Evolutionary conservation across 92 coral and sea anemone genomes (phyloP).

Genomic region (Porites evermanni): DNA sequence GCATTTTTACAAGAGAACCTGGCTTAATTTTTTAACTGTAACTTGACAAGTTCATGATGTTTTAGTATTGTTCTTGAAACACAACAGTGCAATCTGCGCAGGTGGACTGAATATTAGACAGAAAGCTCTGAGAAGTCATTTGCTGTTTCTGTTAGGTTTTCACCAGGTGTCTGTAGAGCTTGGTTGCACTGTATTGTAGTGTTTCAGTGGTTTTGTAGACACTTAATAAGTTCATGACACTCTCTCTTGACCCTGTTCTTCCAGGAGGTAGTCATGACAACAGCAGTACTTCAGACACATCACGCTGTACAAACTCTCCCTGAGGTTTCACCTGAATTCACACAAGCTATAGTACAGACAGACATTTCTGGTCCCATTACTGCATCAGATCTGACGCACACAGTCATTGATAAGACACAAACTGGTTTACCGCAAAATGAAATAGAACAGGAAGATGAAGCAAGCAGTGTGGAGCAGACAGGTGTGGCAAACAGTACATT

Average conservation of each 20-base stretch:
- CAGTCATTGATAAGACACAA: conserved; percentile 51
- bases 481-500: conserved; percentile 7
- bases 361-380: conserved; percentile 90
- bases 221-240: background rate
- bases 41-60: too few relatives aligned
- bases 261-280: conserved; percentile 85
- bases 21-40: too few relatives aligned
- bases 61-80: too few relatives aligned
- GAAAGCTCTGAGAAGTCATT: too few relatives aligned
- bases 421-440: conserved; percentile 26
- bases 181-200: too few relatives aligned
- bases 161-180: too few relatives aligned
- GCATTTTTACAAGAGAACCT: too few relatives aligned
- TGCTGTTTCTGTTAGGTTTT: too few relatives aligned
- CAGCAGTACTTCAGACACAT: conserved; percentile 82
- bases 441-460: conserved; percentile 18
- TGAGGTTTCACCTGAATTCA: conserved; percentile 80
- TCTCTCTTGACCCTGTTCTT: conserved; percentile 5
- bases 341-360: conserved; percentile 93
- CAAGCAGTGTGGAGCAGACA: background rate
- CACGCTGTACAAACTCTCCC: conserved; percentile 86
- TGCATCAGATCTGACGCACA: conserved; percentile 67
- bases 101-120: too few relatives aligned
- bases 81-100: too few relatives aligned
- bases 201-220: too few relatives aligned